phyloP scores from a whole-genome alignment of 2,797 vertebrate genomes.

The Enteromius paludinosus region DNA sequence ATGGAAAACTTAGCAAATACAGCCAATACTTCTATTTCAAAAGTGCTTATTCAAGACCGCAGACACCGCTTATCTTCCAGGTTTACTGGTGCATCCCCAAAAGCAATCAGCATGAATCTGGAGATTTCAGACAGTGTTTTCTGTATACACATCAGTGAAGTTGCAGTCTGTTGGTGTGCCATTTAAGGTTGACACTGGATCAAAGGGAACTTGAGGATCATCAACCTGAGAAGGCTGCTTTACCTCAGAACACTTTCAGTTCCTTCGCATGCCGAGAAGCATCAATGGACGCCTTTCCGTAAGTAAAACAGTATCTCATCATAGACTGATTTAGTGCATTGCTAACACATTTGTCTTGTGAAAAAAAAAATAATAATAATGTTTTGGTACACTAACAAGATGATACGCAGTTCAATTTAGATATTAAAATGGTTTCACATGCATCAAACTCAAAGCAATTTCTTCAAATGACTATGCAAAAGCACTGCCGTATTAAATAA shows the following conservation, averaged over 20 bases:
- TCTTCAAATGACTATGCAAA: slow-evolving; percentile 39
- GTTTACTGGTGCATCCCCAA: neutral
- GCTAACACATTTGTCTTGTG: neutral
- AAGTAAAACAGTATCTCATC: neutral
- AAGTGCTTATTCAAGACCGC: neutral
- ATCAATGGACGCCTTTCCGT: neutral
- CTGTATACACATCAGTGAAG: neutral
- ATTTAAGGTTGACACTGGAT: slow-evolving; percentile 1
- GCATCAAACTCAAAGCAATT: slow-evolving; percentile 7
- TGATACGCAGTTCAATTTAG: neutral
- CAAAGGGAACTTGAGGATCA: neutral
- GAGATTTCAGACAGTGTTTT: neutral
- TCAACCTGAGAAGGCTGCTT: neutral
- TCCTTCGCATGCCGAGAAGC: neutral
- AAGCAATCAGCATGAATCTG: neutral
- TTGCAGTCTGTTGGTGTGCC: neutral
- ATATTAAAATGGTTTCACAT: neutral
- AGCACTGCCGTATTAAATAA: neutral
- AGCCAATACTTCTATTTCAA: neutral
- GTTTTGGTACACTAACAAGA: neutral
- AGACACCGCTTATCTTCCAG: neutral
- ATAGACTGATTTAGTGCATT: neutral
- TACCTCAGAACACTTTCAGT: neutral
- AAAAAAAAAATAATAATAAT: neutral
- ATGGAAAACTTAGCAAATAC: neutral